phyloP scores from a whole-genome alignment of 2,113 vertebrate species.

The Cariama cristata region DNA sequence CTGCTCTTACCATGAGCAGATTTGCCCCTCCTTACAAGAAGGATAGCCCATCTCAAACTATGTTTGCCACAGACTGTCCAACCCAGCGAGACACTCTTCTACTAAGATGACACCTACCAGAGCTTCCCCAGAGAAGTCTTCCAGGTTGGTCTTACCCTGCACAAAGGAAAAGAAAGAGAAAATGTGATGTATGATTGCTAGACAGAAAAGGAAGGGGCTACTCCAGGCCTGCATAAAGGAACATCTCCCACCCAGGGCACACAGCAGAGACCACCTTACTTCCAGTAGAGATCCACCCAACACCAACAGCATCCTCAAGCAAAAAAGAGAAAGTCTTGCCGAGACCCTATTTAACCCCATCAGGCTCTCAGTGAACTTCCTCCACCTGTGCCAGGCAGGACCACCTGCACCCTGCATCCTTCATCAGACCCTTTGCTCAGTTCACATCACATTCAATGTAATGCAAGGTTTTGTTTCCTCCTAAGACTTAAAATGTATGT shows the following conservation, averaged over 20 bases:
- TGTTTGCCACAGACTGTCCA: neutral
- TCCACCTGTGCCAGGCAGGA: neutral
- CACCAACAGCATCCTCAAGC: neutral
- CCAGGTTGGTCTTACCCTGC: fast-evolving
- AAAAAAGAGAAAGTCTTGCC: fast-evolving
- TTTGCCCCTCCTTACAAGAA: neutral
- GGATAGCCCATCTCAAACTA: neutral
- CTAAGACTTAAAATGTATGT: fast-evolving
- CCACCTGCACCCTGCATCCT: neutral
- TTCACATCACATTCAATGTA: neutral
- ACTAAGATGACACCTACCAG: neutral
- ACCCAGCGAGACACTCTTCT: neutral
- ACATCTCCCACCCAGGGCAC: fast-evolving
- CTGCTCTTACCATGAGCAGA: neutral
- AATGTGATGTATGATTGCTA: too few relatives aligned
- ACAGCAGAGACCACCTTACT: neutral
- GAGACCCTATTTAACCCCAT: neutral
- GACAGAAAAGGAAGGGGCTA: neutral
- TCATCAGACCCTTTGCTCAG: neutral
- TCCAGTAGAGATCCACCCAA: neutral
- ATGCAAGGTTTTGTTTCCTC: neutral
- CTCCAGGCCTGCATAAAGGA: neutral
- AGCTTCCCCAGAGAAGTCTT: neutral
- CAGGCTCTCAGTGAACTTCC: neutral
- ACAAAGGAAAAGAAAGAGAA: neutral